These are phyloP conservation scores for Hipparchia semele DNA, from an alignment of 2,888 invertebrate genomes.

Conservation along the genomic window DNA sequence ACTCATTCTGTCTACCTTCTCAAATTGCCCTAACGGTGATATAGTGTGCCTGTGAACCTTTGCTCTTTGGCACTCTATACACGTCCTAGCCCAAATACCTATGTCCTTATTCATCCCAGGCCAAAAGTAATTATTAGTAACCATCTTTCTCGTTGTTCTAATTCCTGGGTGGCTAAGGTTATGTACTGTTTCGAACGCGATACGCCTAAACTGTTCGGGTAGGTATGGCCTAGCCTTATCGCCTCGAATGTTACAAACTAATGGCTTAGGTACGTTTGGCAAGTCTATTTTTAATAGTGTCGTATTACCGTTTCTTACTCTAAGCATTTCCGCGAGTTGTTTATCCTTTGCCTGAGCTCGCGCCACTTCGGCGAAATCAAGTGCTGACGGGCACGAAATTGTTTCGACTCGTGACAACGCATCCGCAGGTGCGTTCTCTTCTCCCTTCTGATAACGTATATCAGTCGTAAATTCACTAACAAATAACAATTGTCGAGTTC, in stretches of 20 bases:
- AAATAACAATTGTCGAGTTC: neutral
- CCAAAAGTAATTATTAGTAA: too few species aligned
- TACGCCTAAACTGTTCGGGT: too few species aligned
- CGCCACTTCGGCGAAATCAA: neutral
- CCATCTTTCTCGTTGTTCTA: too few species aligned
- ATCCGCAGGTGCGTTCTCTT: neutral
- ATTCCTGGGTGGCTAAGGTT: too few species aligned
- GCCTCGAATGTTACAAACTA: too few species aligned
- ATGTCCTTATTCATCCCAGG: neutral
- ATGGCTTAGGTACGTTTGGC: neutral
- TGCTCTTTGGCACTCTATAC: neutral
- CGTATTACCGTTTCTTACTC: neutral
- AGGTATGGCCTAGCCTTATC: too few species aligned
- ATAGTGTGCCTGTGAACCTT: neutral
- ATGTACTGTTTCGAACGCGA: too few species aligned
- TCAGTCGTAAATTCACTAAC: neutral
- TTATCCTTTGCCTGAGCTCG: neutral
- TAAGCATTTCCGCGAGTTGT: neutral
- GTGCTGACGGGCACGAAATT: neutral
- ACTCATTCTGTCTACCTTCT: too few species aligned
- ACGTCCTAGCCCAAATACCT: neutral
- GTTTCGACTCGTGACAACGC: neutral
- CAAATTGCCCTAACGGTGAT: neutral
- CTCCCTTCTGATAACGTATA: neutral
- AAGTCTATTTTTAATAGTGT: neutral